Evolutionary conservation across 2,113 vertebrate genomes (phyloP).

Genomic region (Hylia prasina): DNA sequence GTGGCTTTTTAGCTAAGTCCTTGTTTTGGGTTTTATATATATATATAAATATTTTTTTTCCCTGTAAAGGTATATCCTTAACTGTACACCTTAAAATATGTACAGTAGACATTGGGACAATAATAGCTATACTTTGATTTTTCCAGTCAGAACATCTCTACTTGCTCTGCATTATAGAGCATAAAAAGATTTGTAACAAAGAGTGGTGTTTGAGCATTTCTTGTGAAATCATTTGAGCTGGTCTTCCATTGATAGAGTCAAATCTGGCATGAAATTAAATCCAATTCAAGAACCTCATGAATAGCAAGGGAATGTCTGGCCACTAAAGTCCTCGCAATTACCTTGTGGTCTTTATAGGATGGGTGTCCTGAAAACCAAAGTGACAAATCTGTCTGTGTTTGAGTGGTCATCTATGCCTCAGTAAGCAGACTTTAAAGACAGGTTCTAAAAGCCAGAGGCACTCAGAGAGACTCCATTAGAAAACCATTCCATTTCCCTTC

Average conservation of each 20-base stretch:
- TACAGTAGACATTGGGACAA: not conserved
- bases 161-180: conserved; percentile 19
- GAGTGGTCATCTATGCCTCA: conserved; percentile 51
- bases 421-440: conserved; percentile 46
- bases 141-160: conserved; percentile 5
- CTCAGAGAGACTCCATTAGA: conserved; percentile 41
- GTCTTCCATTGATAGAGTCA: conserved; percentile 42
- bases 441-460: conserved; percentile 41
- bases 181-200: conserved; percentile 35
- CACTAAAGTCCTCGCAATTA: conserved; percentile 44
- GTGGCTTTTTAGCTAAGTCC: not conserved
- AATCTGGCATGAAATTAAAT: conserved; percentile 54
- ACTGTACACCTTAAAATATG: not conserved
- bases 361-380: conserved; percentile 26
- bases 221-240: conserved; percentile 46
- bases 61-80: not conserved
- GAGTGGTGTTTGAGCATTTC: conserved; percentile 9
- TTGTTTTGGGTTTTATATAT: not conserved
- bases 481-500: conserved; percentile 49
- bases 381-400: conserved; percentile 39
- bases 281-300: conserved; percentile 30
- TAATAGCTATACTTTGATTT: not conserved
- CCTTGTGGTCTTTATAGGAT: conserved; percentile 43
- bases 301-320: conserved; percentile 53
- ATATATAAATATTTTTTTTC: not conserved